Conservation (phyloP, 2,888 invertebrate species). For the Cephus nigrinus region DNA sequence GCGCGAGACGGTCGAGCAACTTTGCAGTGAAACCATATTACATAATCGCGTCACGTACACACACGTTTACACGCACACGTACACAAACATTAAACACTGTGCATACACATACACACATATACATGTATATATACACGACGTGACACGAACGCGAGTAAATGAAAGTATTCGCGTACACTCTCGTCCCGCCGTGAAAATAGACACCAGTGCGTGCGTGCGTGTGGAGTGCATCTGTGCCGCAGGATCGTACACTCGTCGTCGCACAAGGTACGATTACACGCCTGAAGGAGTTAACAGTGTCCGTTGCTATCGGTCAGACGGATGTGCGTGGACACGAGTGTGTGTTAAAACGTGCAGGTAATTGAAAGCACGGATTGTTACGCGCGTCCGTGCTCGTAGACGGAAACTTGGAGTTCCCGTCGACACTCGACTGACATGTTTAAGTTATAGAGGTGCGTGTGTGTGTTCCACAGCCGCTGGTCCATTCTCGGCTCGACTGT, state of each 20-base stretch:
- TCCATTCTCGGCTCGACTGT: background rate
- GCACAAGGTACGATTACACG: too few species aligned
- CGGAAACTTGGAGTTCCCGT: background rate
- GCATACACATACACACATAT: constrained; percentile 13
- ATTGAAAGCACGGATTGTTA: background rate
- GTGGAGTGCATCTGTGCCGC: too few species aligned
- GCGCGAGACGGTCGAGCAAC: constrained; percentile 38
- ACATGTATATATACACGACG: constrained; percentile 19
- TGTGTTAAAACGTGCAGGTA: background rate
- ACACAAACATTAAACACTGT: too few species aligned
- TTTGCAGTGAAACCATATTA: constrained; percentile 15
- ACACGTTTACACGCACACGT: constrained; percentile 17
- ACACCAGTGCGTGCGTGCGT: background rate
- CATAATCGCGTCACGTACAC: constrained; percentile 16
- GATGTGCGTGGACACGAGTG: too few species aligned
- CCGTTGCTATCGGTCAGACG: too few species aligned
- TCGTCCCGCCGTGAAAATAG: too few species aligned
- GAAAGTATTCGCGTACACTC: constrained; percentile 4
- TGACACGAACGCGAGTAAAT: constrained; percentile 4
- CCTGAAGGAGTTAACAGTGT: too few species aligned
- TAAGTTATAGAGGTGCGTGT: background rate
- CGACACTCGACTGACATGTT: background rate
- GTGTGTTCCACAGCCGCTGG: background rate
- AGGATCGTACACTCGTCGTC: too few species aligned
- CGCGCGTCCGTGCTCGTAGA: background rate